A percentile compares a stretch with the other conserved stretches of the same genome.
Evolutionary conservation across 2,888 invertebrate species (phyloP).

Genomic region (Scaptomyza flava): DNA sequence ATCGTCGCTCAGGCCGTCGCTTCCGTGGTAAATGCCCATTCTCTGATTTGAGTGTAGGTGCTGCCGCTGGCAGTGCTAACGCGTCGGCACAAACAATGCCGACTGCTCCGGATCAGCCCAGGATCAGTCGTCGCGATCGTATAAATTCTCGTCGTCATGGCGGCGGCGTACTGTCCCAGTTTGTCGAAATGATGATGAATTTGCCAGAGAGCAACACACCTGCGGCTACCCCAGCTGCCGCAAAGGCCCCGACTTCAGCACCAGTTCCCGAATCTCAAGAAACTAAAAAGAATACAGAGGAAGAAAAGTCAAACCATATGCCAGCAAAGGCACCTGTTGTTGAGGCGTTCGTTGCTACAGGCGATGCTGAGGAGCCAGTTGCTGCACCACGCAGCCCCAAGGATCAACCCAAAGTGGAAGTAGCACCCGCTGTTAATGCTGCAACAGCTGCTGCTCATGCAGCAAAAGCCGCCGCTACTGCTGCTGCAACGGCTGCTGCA

Average conservation of each 20-base stretch:
- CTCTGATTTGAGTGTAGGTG: constrained; percentile 21
- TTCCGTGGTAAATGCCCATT: constrained; percentile 60
- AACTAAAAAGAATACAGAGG: constrained; percentile 9
- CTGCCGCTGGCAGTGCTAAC: constrained; percentile 28
- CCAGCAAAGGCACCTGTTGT: constrained; percentile 12
- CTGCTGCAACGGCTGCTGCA: neutral
- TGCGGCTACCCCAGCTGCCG: constrained; percentile 1
- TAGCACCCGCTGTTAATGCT: neutral
- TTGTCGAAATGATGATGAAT: constrained; percentile 65
- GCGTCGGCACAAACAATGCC: constrained; percentile 8
- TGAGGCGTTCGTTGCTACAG: constrained; percentile 9
- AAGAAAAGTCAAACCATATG: constrained; percentile 3
- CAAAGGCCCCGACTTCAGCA: constrained; percentile 2
- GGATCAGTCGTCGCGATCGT: constrained; percentile 63
- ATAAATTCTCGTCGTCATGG: constrained; percentile 58
- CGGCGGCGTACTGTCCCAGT: constrained; percentile 52
- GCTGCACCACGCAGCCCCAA: constrained; percentile 43
- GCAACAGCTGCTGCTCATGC: neutral
- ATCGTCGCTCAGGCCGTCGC: constrained; percentile 58
- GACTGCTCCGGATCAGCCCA: constrained; percentile 23
- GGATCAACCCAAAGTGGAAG: constrained; percentile 31
- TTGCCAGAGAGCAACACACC: constrained; percentile 33
- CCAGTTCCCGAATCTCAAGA: constrained; percentile 6
- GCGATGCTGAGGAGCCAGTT: constrained; percentile 37
- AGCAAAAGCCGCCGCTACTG: neutral